Evolutionary conservation across 2,113 vertebrate genomes (phyloP), one percentile per base, ranked within the genome.

Genomic region (Psammodynastes pulverulentus): DNA sequence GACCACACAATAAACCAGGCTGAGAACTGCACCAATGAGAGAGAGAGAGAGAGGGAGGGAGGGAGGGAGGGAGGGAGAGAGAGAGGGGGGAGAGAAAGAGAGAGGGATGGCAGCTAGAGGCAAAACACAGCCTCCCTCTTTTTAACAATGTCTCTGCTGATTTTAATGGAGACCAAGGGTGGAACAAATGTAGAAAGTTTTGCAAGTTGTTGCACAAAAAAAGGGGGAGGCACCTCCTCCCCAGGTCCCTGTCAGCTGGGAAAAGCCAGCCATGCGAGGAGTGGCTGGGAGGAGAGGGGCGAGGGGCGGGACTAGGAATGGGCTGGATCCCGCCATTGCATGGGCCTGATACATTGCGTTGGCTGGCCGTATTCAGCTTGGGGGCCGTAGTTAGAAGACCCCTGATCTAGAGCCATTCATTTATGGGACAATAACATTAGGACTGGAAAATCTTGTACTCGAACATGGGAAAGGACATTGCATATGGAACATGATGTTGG

Each of bases 161-260:
- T 97, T 97, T 98, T 97, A 98, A 98, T 97, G 96, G 97, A 97
- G 97, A 98, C 97, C 95, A 95, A 97, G 97, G 97, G 97, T 97
- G 97, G 96, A 96, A 97, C 95, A 96, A 96, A 96, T 95, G 89
- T 94, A 51, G 51, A 96, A 96, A 95, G 97, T 97, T 97, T 94
- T 94, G 97, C 97, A 97, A 97, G 98, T 97, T 97, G 97, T 98
- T 97, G 94, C 94, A 97, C 96, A 49, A 45, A 87, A 98, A 15
- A 51, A 3, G 2, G 12, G 49, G 12, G 9, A 1, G 48, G n/a
- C n/a, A n/a, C n/a, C n/a, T n/a, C n/a, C n/a, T n/a, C n/a, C n/a
- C n/a, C n/a, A n/a, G n/a, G n/a, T n/a, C n/a, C n/a, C n/a, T n/a
- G n/a, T n/a, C n/a, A n/a, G n/a, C n/a, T n/a, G n/a, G n/a, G n/a